Conservation (phyloP, 2,113 vertebrate genomes). For the Pollimyrus isidori region DNA sequence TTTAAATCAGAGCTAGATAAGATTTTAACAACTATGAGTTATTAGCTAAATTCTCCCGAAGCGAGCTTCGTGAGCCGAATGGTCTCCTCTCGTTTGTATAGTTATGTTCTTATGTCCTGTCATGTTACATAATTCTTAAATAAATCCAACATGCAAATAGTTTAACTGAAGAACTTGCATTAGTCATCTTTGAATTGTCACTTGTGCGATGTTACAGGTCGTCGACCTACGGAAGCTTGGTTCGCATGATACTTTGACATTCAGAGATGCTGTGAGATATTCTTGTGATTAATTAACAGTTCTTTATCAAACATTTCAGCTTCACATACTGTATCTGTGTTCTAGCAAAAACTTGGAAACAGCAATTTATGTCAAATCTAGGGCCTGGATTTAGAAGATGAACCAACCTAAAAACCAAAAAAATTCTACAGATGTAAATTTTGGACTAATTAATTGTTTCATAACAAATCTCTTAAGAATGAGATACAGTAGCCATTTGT, state of each 20-base stretch:
- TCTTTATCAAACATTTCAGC: conserved; percentile 24
- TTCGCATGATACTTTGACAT: conserved; percentile 15
- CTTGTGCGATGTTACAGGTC: background rate
- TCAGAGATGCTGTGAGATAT: conserved; percentile 13
- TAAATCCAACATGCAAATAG: background rate
- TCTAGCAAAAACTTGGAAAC: conserved; percentile 10
- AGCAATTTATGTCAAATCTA: background rate
- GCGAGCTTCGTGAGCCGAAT: too few relatives aligned
- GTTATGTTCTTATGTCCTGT: background rate
- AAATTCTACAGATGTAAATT: background rate
- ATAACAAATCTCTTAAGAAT: background rate
- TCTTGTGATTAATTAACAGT: conserved; percentile 30
- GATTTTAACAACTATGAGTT: too few relatives aligned
- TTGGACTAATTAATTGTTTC: background rate
- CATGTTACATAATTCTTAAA: background rate
- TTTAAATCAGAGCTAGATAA: too few relatives aligned
- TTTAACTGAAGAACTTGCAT: background rate
- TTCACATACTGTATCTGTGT: conserved; percentile 17
- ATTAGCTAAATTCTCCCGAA: too few relatives aligned
- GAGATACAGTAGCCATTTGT: background rate
- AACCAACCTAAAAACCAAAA: background rate
- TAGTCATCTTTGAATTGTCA: background rate
- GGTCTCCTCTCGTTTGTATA: too few relatives aligned
- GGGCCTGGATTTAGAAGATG: conserved; percentile 9
- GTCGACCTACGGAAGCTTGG: background rate